Evolutionary conservation across 2,888 invertebrate genomes (phyloP).

Genomic region (Cloeon dipterum): DNA sequence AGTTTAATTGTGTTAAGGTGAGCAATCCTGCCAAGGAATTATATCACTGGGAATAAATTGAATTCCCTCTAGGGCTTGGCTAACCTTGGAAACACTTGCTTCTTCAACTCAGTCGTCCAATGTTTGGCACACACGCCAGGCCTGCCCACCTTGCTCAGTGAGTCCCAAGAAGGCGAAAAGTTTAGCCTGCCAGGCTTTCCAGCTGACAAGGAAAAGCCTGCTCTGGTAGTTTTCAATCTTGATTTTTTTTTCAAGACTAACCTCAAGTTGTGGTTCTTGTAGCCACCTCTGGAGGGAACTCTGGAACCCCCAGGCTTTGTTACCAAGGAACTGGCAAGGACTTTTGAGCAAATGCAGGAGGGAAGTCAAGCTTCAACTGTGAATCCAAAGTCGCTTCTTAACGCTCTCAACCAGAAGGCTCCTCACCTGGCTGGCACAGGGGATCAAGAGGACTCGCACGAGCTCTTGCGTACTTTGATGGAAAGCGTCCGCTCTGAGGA

Average conservation of each 20-base stretch:
- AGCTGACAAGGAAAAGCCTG: neutral
- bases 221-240: too few relatives aligned
- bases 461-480: slow-evolving; percentile 68
- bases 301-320: slow-evolving; percentile 44
- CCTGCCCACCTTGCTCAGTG: slow-evolving; percentile 34
- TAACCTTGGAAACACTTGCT: slow-evolving; percentile 91
- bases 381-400: neutral
- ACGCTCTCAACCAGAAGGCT: neutral
- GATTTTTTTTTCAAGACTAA: neutral
- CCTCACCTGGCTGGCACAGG: neutral
- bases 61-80: slow-evolving; percentile 42
- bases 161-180: slow-evolving; percentile 39
- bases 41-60: too few relatives aligned
- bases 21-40: too few relatives aligned
- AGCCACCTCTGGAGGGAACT: slow-evolving; percentile 36
- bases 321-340: slow-evolving; percentile 40
- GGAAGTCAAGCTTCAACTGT: slow-evolving; percentile 12
- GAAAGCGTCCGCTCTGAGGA: slow-evolving; percentile 64
- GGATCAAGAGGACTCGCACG: slow-evolving; percentile 85
- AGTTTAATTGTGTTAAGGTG: neutral
- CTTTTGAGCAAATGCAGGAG: slow-evolving; percentile 41
- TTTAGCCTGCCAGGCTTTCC: slow-evolving; percentile 11
- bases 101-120: slow-evolving; percentile 91
- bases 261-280: neutral
- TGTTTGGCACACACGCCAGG: slow-evolving; percentile 70